phyloP scores from a whole-genome alignment of 2,113 vertebrate species.

The Lucifuga dentata region DNA sequence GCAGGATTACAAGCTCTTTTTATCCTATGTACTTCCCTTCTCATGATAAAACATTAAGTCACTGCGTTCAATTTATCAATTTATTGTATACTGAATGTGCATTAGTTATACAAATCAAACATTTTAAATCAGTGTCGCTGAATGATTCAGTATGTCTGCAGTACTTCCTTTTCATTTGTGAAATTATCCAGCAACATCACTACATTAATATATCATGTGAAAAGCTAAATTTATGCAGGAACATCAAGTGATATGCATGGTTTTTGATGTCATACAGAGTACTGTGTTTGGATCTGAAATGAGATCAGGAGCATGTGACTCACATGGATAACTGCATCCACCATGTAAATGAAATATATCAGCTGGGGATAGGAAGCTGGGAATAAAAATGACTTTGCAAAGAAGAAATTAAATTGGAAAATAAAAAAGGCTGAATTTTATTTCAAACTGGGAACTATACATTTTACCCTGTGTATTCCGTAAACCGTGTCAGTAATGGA shows the following conservation, averaged over 20 bases:
- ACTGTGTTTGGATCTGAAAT: not conserved
- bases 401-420: not conserved
- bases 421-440: not conserved
- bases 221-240: not conserved
- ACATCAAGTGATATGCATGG: too few species aligned
- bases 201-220: not conserved
- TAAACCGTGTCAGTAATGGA: too few species aligned
- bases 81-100: too few species aligned
- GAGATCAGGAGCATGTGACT: not conserved
- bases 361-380: not conserved
- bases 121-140: too few species aligned
- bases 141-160: not conserved
- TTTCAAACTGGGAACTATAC: not conserved
- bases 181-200: not conserved
- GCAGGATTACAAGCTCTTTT: not conserved
- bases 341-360: not conserved
- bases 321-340: not conserved
- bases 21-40: too few species aligned
- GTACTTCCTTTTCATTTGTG: not conserved
- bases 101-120: too few species aligned
- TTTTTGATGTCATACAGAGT: too few species aligned
- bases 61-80: not conserved
- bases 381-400: slow-evolving; percentile 1
- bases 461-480: not conserved
- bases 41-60: not conserved